phyloP scores from a whole-genome alignment of 2,888 invertebrate genomes.

The Coelopa pilipes region DNA sequence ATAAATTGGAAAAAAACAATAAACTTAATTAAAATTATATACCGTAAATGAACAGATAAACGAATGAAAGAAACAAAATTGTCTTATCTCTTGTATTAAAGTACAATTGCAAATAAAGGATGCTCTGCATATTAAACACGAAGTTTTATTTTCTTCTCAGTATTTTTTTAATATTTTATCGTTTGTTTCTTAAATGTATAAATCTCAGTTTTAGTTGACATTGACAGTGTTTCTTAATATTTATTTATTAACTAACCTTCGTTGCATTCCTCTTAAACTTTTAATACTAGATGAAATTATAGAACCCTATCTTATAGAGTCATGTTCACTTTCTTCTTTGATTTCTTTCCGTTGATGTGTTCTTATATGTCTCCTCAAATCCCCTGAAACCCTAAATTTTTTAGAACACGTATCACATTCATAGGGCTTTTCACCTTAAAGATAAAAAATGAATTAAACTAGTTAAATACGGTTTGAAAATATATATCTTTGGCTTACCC shows the following conservation, averaged over 20 bases:
- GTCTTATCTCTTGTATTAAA: conserved; percentile 43
- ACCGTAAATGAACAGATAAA: conserved; percentile 15
- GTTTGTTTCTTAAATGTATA: not conserved
- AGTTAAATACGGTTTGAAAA: not conserved
- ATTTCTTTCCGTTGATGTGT: conserved; percentile 71
- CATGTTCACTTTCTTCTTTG: conserved; percentile 37
- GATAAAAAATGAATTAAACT: conserved; percentile 26
- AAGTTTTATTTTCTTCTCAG: too few species aligned
- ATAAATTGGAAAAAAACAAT: conserved; percentile 24
- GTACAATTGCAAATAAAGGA: conserved; percentile 54
- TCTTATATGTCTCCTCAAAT: conserved; percentile 82
- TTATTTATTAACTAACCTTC: too few species aligned
- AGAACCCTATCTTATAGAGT: not conserved
- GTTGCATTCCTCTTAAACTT: too few species aligned
- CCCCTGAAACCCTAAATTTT: conserved; percentile 83
- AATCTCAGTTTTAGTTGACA: not conserved
- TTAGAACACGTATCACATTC: conserved; percentile 81
- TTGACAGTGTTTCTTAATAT: not conserved
- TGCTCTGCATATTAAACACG: conserved; percentile 55
- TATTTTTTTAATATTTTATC: not conserved
- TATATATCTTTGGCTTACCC: conserved; percentile 66
- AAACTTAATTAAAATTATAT: conserved; percentile 31
- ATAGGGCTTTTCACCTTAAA: conserved; percentile 79
- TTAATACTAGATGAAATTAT: too few species aligned
- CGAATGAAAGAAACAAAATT: conserved; percentile 13